These are phyloP conservation scores for Tauraco hartlaubi DNA, from an alignment of 2,797 vertebrate species.

Conservation along the genomic window DNA sequence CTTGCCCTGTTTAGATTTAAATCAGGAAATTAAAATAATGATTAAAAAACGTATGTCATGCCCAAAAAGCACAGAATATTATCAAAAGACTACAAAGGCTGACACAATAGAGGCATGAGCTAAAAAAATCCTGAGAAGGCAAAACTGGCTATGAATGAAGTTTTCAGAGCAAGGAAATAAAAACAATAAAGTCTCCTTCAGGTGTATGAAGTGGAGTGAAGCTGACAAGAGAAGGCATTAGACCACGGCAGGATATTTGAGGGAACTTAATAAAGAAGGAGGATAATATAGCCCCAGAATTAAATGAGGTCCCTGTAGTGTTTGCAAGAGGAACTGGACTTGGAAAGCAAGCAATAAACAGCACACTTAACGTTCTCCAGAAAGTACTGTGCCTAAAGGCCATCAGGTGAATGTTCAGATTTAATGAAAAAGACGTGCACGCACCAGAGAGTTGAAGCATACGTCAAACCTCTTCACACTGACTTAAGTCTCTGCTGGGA, in stretches of 20 bases:
- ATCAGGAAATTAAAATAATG: conserved; percentile 34
- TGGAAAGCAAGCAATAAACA: conserved; percentile 43
- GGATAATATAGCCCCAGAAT: conserved; percentile 11
- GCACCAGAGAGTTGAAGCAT: background rate
- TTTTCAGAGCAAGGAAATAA: conserved; percentile 12
- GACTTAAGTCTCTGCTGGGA: background rate
- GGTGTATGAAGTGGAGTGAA: conserved; percentile 19
- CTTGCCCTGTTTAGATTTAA: background rate
- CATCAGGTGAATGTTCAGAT: conserved; percentile 29
- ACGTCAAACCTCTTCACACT: background rate
- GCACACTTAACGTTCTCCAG: background rate
- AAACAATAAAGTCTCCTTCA: conserved; percentile 42
- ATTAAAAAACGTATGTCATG: background rate
- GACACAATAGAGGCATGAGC: background rate
- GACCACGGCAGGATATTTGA: conserved; percentile 4
- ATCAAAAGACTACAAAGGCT: background rate
- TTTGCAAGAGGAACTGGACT: conserved; percentile 16
- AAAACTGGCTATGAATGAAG: conserved; percentile 43
- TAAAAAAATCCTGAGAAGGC: background rate
- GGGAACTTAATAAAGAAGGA: conserved; percentile 60
- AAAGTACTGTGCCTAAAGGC: conserved; percentile 38
- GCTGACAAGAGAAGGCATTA: conserved; percentile 48
- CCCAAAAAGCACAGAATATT: background rate
- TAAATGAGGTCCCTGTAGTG: conserved; percentile 58
- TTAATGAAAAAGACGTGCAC: conserved; percentile 45